Evolutionary conservation across 1,140 invertebrate species (phyloP), one percentile per base, ranked within the genome.

Genomic region (Adoxophyes honmai): DNA sequence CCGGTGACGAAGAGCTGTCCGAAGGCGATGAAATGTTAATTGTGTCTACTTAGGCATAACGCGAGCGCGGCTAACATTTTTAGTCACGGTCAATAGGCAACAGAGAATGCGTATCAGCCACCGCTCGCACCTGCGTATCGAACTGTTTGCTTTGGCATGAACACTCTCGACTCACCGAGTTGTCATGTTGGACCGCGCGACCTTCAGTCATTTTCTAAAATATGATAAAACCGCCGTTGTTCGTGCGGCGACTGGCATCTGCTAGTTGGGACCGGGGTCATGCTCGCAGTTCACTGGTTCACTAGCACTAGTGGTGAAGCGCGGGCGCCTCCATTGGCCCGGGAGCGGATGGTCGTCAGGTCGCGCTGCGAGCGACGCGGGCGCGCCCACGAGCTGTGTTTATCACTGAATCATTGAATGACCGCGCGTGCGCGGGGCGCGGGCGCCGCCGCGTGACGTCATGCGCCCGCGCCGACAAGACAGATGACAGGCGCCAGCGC

Each of bases 161-260:
- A 52, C 10, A 58, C 35, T 34, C 34, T 38, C 66, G n/a, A 87
- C 84, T 88, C 71, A 88, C 84, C 82, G 82, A 73, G 72, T 84
- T 86, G 61, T 80, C 82, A 88, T 88, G 70, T 70, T 68, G 68
- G 62, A 71, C 60, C 35, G 73, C 63, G 62, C 68, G 68, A 72
- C 81, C 81, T 79, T 88, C 84, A 88, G 84, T 88, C 84, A 88
- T 88, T 88, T 84, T 88, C 84, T 73, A 87, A 77, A 69, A 83
- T 87, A 70, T 87, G 81, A 86, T 86, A 87, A 81, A 86, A 86
- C 66, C 84, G 84, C 76, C 84, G 79, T 64, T 73, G 69, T 68
- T 74, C 81, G 73, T 87, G 81, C 78, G 81, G 79, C 73, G 84
- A 83, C 67, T 78, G 84, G 80, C 81, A 84, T 86, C 81, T 84